Base-by-base conservation (phyloP, 1,140 invertebrate species). In the Rhyacophila brunnea region DNA sequence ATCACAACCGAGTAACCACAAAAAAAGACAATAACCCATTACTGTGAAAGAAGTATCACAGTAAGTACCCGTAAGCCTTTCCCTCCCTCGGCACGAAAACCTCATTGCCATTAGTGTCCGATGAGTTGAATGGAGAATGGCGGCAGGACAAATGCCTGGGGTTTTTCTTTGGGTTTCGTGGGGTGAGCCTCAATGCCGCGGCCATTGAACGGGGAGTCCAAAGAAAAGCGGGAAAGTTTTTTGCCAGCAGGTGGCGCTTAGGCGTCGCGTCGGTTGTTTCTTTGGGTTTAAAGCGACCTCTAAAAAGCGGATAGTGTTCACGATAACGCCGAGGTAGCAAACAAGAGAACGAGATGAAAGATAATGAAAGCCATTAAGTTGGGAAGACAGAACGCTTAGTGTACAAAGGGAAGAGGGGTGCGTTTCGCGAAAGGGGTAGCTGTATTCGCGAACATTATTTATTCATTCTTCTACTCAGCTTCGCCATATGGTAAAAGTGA, bases 281-380 rank as follows among this genome's bases (percentile, higher is more conserved):
- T 47, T 36, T 38, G 45, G 45, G 45, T 43, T 42, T 43, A 46
- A 46, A 47, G 42, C 54, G 23, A 13, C 45, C 38, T 28, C 46
- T 48, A 57, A 58, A 50, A 36, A 57, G 55, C 38, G 62, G 62
- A 64, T 64, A 64, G 62, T 64, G 62, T 59, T 56, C 56, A 32
- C 36, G 62, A 64, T 64, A 64, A 59, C 17, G 53, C 50, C 56
- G 36, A 44, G 48, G 56, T 64, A 42, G 56, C 61, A 58, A 64
- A 64, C 62, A 64, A 59, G 62, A 59, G 62, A 42, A 62, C 51
- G 56, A 64, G 62, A 64, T 64, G 62, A 59, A 34, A 64, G 62
- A 64, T 64, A 64, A 64, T 64, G 62, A 64, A 64, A 64, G 57
- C 57, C 62, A 64, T 64, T 64, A 64, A 64, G 56, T 63, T 49